Percentiles rank a stretch among this genome's conserved stretches.
These are phyloP conservation scores for Rhopilema esculentum DNA, from an alignment of 30 jellyfish, hydroid and myxozoan genomes.

Conservation along the genomic window DNA sequence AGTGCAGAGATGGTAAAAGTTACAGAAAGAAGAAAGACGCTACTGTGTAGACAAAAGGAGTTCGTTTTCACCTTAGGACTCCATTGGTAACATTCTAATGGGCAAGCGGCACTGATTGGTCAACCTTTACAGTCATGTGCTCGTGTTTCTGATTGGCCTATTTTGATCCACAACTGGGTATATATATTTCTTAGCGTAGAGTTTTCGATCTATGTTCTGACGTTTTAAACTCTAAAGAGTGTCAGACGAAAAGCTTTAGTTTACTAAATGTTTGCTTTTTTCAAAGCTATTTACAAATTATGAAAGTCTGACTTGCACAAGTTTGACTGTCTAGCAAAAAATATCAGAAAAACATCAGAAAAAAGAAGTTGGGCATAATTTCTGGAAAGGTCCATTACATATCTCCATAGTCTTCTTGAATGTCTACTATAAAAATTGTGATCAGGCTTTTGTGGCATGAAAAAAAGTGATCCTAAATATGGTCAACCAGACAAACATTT, in stretches of 20 bases:
- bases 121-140: too few species aligned
- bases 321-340: background rate
- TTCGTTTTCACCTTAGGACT: too few species aligned
- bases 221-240: too few species aligned
- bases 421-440: background rate
- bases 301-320: background rate
- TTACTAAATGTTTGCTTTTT: background rate
- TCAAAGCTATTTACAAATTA: too few species aligned
- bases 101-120: too few species aligned
- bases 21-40: background rate
- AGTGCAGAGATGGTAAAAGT: constrained; percentile 1
- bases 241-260: too few species aligned
- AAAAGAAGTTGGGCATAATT: background rate
- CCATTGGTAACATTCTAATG: too few species aligned
- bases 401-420: background rate
- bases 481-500: background rate
- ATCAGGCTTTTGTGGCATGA: background rate
- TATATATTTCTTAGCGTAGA: too few species aligned
- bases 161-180: too few species aligned
- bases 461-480: background rate
- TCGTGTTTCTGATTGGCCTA: too few species aligned
- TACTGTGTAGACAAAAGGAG: background rate
- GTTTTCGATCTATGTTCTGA: too few species aligned
- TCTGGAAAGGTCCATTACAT: background rate
- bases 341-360: background rate